phyloP scores from a whole-genome alignment of 1,140 invertebrate genomes.

The Macrocentrus cingulum region DNA sequence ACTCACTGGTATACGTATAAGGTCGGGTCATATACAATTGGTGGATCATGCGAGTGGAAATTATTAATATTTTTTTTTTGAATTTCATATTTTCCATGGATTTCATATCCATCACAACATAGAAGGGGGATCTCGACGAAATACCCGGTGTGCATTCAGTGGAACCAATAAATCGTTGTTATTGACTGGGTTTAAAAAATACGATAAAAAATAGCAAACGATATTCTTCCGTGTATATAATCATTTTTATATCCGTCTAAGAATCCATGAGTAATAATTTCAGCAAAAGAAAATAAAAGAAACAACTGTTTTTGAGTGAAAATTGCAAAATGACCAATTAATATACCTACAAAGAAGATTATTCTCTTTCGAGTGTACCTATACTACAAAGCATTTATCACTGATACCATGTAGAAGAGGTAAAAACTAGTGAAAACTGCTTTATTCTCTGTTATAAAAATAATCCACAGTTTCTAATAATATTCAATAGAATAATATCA shows the following conservation, averaged over 20 bases:
- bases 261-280: too few relatives aligned
- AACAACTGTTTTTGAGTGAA: too few relatives aligned
- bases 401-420: too few relatives aligned
- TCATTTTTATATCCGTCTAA: background rate
- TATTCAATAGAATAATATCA: too few relatives aligned
- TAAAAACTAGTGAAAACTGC: too few relatives aligned
- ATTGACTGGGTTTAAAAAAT: background rate
- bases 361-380: too few relatives aligned
- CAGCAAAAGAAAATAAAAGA: too few relatives aligned
- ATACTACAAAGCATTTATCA: too few relatives aligned
- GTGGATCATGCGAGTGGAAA: constrained; percentile 8
- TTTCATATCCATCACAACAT: constrained; percentile 4
- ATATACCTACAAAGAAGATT: too few relatives aligned
- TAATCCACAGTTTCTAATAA: too few relatives aligned
- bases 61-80: constrained; percentile 9
- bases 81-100: background rate
- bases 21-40: background rate
- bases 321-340: too few relatives aligned
- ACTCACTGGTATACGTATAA: background rate
- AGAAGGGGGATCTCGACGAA: constrained; percentile 9
- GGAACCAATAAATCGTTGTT: constrained; percentile 4
- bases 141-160: constrained; percentile 1
- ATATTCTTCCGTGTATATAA: background rate
- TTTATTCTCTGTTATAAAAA: too few relatives aligned
- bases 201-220: background rate